Percentiles rank a stretch among this genome's conserved stretches.
phyloP scores from a whole-genome alignment of 2,888 invertebrate species.

The Chloroclysta siterata region DNA sequence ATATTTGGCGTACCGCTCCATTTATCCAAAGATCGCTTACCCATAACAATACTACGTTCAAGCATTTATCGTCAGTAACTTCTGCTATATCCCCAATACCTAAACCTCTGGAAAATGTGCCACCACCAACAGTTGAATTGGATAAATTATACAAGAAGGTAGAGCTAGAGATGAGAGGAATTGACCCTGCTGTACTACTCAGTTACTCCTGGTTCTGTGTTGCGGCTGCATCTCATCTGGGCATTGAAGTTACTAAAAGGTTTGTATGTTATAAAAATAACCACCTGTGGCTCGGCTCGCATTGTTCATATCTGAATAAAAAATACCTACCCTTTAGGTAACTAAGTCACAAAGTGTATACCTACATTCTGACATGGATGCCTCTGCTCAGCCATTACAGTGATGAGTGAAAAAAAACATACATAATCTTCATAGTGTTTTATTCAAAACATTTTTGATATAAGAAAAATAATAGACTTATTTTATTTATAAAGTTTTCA shows the following conservation, averaged over 20 bases:
- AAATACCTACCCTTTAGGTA: too few relatives aligned
- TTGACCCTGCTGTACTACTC: slow-evolving; percentile 93
- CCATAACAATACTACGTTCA: slow-evolving; percentile 48
- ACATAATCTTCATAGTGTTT: too few relatives aligned
- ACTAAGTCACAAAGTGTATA: too few relatives aligned
- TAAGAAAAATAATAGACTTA: too few relatives aligned
- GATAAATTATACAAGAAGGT: slow-evolving; percentile 93
- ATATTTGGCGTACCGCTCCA: slow-evolving; percentile 62
- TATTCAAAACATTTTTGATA: too few relatives aligned
- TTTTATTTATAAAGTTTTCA: neutral
- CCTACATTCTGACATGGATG: too few relatives aligned
- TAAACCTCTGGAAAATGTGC: slow-evolving; percentile 52
- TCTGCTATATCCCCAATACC: slow-evolving; percentile 45
- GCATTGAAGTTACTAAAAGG: slow-evolving; percentile 90
- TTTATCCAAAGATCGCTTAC: slow-evolving; percentile 49
- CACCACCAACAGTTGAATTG: slow-evolving; percentile 65
- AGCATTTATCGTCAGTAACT: slow-evolving; percentile 56
- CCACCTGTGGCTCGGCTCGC: too few relatives aligned
- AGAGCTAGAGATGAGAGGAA: slow-evolving; percentile 93
- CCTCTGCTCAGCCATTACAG: too few relatives aligned
- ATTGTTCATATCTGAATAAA: too few relatives aligned
- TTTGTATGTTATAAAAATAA: slow-evolving; percentile 61
- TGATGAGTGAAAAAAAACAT: too few relatives aligned
- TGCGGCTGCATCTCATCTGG: slow-evolving; percentile 92
- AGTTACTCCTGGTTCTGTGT: slow-evolving; percentile 95